Conservation (phyloP, 2,797 vertebrate species). For the Coracias cyanogaster region DNA sequence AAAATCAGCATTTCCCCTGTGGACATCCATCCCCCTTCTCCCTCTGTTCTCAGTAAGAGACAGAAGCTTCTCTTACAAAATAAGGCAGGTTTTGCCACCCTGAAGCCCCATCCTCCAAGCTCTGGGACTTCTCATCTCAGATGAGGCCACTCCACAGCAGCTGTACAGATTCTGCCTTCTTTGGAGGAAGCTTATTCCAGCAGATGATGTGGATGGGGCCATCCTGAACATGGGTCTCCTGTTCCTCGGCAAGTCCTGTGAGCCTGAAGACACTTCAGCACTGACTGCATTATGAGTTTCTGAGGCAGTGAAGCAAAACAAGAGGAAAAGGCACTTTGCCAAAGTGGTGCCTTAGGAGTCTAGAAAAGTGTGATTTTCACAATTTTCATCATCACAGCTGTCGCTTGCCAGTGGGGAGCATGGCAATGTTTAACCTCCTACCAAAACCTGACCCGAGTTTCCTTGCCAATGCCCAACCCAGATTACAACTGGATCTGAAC, state of each 20-base stretch:
- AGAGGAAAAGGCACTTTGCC: background rate
- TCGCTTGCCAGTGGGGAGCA: background rate
- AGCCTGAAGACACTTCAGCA: background rate
- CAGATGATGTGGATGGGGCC: background rate
- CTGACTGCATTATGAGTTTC: background rate
- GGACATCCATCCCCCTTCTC: background rate
- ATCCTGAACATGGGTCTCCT: background rate
- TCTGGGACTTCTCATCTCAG: background rate
- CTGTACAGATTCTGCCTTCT: background rate
- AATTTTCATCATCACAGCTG: background rate
- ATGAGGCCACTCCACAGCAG: background rate
- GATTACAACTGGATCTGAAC: background rate
- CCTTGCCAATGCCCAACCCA: background rate
- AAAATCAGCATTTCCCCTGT: background rate
- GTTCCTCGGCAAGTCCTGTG: background rate
- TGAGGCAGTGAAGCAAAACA: background rate
- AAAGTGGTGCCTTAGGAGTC: background rate
- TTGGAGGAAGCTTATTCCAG: background rate
- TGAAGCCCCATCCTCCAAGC: background rate
- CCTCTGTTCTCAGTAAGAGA: background rate
- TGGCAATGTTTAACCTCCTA: rapidly evolving
- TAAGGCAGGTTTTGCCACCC: background rate
- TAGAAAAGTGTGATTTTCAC: background rate
- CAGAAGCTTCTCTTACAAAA: background rate
- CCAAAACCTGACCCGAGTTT: background rate